Evolutionary conservation across 2,797 vertebrate species (phyloP).

Genomic region (Coranthus polyacanthus): DNA sequence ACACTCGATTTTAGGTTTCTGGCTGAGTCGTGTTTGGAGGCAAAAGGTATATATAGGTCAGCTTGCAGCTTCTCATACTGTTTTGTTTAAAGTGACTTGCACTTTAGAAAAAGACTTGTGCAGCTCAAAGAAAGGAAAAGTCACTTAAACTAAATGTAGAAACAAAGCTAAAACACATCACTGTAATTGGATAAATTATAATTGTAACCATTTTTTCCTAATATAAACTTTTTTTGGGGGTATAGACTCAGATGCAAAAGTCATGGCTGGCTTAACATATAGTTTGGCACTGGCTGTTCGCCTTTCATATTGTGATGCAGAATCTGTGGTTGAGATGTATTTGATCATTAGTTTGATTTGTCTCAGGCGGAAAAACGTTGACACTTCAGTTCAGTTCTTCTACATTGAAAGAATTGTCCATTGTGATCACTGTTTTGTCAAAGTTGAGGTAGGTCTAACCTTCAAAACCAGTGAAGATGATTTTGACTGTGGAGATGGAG

Average conservation of each 20-base stretch:
- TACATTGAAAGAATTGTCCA: slow-evolving; percentile 10
- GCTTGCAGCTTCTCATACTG: background rate
- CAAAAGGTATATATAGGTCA: slow-evolving; percentile 38
- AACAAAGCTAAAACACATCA: too few relatives aligned
- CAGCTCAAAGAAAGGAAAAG: slow-evolving; percentile 1
- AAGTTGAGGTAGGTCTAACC: slow-evolving; percentile 12
- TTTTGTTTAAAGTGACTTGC: slow-evolving; percentile 4
- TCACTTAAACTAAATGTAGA: background rate
- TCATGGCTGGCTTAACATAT: too few relatives aligned
- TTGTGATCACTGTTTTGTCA: slow-evolving; percentile 8
- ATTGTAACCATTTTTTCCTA: too few relatives aligned
- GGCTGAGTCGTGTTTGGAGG: slow-evolving; percentile 12
- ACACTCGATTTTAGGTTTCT: slow-evolving; percentile 30
- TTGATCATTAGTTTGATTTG: background rate
- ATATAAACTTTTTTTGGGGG: too few relatives aligned
- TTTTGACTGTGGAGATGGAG: slow-evolving; percentile 33
- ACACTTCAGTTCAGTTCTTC: slow-evolving; percentile 14
- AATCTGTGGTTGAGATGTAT: too few relatives aligned
- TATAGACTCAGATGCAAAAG: too few relatives aligned
- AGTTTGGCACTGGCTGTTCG: too few relatives aligned
- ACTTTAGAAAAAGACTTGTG: background rate
- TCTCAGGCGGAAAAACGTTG: background rate
- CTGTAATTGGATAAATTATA: too few relatives aligned
- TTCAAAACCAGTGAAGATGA: slow-evolving; percentile 16
- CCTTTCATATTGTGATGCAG: too few relatives aligned